These are phyloP conservation scores for Barbus barbus DNA, from an alignment of 2,113 vertebrate genomes.

Conservation along the genomic window DNA sequence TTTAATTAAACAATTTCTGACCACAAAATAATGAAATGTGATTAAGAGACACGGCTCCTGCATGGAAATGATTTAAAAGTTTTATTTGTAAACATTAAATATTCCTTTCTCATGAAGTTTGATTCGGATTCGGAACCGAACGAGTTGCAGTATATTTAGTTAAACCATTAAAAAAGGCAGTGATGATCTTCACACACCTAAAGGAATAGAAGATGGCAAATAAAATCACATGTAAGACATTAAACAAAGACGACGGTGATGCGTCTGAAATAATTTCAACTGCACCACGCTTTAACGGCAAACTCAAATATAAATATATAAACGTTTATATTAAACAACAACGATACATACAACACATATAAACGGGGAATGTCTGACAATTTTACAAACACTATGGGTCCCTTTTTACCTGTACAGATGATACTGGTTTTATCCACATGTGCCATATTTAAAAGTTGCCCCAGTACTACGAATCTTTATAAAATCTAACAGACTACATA, in stretches of 20 bases:
- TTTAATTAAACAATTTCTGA: too few relatives aligned
- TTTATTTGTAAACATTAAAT: conserved; percentile 99
- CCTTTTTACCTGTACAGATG: conserved; percentile 81
- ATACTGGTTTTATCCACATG: conserved; percentile 81
- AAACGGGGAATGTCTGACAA: conserved; percentile 98
- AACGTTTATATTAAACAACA: conserved; percentile 99
- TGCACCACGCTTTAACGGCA: conserved; percentile 95
- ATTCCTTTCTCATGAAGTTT: conserved; percentile 92
- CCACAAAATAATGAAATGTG: neutral
- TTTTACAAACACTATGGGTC: conserved; percentile 97
- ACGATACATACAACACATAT: conserved; percentile 99
- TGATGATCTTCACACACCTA: conserved; percentile 77
- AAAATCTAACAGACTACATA: conserved; percentile 99
- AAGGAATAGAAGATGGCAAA: conserved; percentile 74
- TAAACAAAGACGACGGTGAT: conserved; percentile 86
- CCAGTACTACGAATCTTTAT: conserved; percentile 97
- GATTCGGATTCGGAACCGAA: conserved; percentile 76
- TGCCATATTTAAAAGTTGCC: conserved; percentile 89
- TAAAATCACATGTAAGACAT: conserved; percentile 81
- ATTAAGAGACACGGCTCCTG: conserved; percentile 65
- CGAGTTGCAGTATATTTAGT: conserved; percentile 72
- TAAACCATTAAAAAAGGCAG: conserved; percentile 85
- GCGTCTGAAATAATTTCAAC: conserved; percentile 87
- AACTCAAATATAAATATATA: conserved; percentile 99
- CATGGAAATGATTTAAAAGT: conserved; percentile 72